phyloP scores from a whole-genome alignment of 2,113 vertebrate genomes.

The Caranx ignobilis region DNA sequence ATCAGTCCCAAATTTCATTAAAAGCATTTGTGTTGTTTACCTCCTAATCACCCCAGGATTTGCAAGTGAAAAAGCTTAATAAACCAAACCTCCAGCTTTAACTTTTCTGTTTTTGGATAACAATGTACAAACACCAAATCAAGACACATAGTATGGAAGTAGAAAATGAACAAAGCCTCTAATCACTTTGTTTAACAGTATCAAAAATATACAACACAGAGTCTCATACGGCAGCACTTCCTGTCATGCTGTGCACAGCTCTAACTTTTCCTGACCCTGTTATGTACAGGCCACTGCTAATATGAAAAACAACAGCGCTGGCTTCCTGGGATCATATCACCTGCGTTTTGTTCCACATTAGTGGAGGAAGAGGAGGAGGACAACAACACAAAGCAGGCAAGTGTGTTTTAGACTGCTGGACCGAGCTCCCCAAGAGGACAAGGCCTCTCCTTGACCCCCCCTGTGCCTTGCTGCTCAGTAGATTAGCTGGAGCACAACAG shows the following conservation, averaged over 20 bases:
- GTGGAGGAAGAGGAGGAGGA: constrained; percentile 18
- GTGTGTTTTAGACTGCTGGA: constrained; percentile 54
- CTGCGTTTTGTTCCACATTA: constrained; percentile 56
- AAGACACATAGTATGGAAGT: background rate
- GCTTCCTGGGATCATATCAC: constrained; percentile 54
- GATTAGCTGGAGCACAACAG: constrained; percentile 77
- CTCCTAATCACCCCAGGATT: constrained; percentile 35
- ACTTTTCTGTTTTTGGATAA: constrained; percentile 15
- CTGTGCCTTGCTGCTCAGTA: constrained; percentile 71
- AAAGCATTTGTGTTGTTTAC: constrained; percentile 35
- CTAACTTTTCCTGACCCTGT: constrained; percentile 28
- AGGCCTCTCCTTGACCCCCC: constrained; percentile 78
- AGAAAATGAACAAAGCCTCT: background rate
- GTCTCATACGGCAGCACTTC: background rate
- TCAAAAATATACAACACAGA: background rate
- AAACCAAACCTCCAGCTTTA: constrained; percentile 33
- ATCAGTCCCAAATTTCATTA: constrained; percentile 31
- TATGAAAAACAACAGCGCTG: constrained; percentile 22
- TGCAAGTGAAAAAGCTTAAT: constrained; percentile 38
- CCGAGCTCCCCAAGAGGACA: constrained; percentile 60
- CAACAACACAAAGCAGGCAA: constrained; percentile 31
- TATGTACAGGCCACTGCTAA: background rate
- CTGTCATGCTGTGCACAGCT: background rate
- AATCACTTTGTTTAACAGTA: constrained; percentile 19
- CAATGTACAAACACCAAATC: constrained; percentile 15